These are phyloP conservation scores for Clostera curtula DNA, from an alignment of 2,888 invertebrate genomes.

Conservation along the genomic window DNA sequence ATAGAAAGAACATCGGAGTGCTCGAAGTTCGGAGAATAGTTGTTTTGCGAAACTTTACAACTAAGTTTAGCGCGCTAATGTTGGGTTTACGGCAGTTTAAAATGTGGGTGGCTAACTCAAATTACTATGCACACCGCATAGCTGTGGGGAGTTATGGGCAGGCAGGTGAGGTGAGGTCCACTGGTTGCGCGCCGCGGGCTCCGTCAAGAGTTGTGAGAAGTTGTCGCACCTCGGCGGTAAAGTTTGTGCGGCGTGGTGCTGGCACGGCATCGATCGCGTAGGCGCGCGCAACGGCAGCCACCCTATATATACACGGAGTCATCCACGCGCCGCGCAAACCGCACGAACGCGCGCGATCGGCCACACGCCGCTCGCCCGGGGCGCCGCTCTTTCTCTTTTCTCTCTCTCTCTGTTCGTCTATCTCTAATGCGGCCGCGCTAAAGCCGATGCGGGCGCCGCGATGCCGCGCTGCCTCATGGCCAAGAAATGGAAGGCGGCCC, in stretches of 20 bases:
- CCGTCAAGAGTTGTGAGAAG: slow-evolving; percentile 52
- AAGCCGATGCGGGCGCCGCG: slow-evolving; percentile 75
- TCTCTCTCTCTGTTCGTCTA: slow-evolving; percentile 71
- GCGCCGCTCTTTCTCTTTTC: slow-evolving; percentile 72
- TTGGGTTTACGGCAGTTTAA: no score
- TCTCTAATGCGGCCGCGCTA: slow-evolving; percentile 71
- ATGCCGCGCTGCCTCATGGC: slow-evolving; percentile 98
- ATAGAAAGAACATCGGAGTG: no score
- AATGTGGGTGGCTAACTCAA: no score
- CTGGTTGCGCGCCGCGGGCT: slow-evolving; percentile 52
- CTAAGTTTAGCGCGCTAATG: no score
- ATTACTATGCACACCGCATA: background rate
- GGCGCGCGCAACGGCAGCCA: slow-evolving; percentile 59
- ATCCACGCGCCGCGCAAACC: slow-evolving; percentile 68
- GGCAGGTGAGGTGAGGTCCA: slow-evolving; percentile 33
- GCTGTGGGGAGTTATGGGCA: background rate
- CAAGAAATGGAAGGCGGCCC: slow-evolving; percentile 92
- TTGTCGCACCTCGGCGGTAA: slow-evolving; percentile 48
- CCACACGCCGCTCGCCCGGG: slow-evolving; percentile 69
- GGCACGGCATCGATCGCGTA: slow-evolving; percentile 55
- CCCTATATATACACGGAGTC: slow-evolving; percentile 64
- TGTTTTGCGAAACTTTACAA: no score
- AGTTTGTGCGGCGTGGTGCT: slow-evolving; percentile 48
- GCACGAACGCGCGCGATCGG: slow-evolving; percentile 72
- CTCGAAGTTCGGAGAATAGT: no score